Evolutionary conservation across 2,888 invertebrate species (phyloP).

Genomic region (Cheilosia variabilis): DNA sequence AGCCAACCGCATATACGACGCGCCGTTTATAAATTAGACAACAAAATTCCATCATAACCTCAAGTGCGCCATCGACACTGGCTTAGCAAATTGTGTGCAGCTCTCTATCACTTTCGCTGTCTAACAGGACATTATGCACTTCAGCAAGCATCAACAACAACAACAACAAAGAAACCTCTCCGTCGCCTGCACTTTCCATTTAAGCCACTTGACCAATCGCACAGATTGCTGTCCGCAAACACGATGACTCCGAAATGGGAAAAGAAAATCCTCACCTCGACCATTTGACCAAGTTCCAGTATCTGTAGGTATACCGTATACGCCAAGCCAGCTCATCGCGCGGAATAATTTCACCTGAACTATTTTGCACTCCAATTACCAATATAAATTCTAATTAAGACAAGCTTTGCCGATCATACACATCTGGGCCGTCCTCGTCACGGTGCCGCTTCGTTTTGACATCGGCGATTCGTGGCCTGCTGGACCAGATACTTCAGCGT

Average conservation of each 20-base stretch:
- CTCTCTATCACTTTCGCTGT: slow-evolving; percentile 59
- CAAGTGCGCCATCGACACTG: slow-evolving; percentile 41
- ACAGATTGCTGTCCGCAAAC: slow-evolving; percentile 28
- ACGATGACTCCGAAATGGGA: background rate
- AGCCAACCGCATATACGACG: background rate
- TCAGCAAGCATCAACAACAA: slow-evolving; percentile 4
- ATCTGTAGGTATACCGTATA: slow-evolving; percentile 5
- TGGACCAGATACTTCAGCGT: slow-evolving; percentile 58
- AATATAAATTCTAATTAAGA: slow-evolving; percentile 73
- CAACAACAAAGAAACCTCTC: slow-evolving; percentile 54
- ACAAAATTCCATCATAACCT: slow-evolving; percentile 50
- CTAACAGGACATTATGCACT: slow-evolving; percentile 64
- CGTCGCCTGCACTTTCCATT: slow-evolving; percentile 33
- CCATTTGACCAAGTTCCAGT: slow-evolving; percentile 55
- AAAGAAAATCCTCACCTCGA: slow-evolving; percentile 36
- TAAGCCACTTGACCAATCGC: slow-evolving; percentile 67
- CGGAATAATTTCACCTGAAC: slow-evolving; percentile 70
- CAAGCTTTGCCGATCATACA: slow-evolving; percentile 38
- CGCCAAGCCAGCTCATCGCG: slow-evolving; percentile 52
- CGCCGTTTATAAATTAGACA: slow-evolving; percentile 28
- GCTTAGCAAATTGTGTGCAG: slow-evolving; percentile 19
- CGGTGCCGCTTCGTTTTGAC: slow-evolving; percentile 47
- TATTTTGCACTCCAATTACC: slow-evolving; percentile 74
- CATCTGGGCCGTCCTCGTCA: slow-evolving; percentile 45
- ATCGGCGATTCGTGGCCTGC: slow-evolving; percentile 40